These are phyloP conservation scores for Euura lappo DNA, from an alignment of 1,140 invertebrate species.

Conservation along the genomic window DNA sequence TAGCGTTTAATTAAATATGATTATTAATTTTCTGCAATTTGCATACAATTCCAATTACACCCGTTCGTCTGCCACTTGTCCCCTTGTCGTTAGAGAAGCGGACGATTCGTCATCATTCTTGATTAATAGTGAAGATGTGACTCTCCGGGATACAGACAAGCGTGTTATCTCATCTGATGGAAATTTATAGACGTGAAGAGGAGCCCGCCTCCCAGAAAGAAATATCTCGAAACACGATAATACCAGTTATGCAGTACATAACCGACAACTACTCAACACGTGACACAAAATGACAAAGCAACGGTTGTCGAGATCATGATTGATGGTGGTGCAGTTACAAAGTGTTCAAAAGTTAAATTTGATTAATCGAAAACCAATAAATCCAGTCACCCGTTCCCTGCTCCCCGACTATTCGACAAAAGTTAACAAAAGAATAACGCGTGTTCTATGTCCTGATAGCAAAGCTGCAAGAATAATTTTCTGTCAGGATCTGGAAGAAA, in stretches of 20 bases:
- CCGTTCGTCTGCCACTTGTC: not conserved
- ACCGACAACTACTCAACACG: not conserved
- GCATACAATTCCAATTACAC: slow-evolving; percentile 1
- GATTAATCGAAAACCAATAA: slow-evolving; percentile 1
- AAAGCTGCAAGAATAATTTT: too few relatives aligned
- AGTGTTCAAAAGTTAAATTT: slow-evolving; percentile 4
- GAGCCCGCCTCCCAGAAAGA: too few relatives aligned
- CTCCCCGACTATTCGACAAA: too few relatives aligned
- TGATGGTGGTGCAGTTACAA: not conserved
- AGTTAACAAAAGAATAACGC: too few relatives aligned
- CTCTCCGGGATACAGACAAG: not conserved
- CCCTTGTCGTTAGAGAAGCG: not conserved
- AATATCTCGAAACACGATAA: too few relatives aligned
- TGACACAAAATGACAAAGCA: not conserved
- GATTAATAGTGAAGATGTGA: not conserved
- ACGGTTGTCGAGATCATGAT: not conserved
- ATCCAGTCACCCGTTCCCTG: not conserved
- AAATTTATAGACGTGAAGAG: not conserved
- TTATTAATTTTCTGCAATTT: not conserved
- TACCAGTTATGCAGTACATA: too few relatives aligned
- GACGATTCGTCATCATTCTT: not conserved
- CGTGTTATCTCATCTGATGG: not conserved
- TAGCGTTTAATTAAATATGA: not conserved
- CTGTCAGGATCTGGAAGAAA: too few relatives aligned
- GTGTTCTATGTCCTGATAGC: too few relatives aligned